Base-by-base conservation (phyloP, 2,113 vertebrate genomes). In the Sander vitreus region DNA sequence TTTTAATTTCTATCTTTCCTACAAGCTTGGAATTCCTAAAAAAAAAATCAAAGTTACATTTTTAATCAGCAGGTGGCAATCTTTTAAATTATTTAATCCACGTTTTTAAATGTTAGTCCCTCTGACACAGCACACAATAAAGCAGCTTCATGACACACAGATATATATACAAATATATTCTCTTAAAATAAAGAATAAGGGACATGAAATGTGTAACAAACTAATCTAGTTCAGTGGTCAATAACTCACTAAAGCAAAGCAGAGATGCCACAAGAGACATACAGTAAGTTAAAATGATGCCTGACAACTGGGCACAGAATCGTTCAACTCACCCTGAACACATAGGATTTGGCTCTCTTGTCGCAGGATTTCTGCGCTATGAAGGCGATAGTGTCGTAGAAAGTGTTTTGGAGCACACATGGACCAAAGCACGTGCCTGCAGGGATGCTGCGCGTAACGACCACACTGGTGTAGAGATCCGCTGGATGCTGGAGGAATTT, bases 321-420 rank as follows among this genome's bases (percentile, higher is more conserved):
- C 23, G 51, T 6, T 19, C 11, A 50, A 90, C 95, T 93, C 92
- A 97, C 97, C 95, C 95, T 95, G 86, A 97, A 97, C 15, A 97
- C 90, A 33, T 96, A 97, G 19, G 95, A 93, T 76, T 96, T 96
- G 4, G 92, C 92, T 81, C 93, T 91, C 82, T 89, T 95, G 43
- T 97, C 96, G 0, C 92, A 93, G 84, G 96, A 96, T 84, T 97
- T 97, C 74, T 96, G 94, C 53, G 96, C 96, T 82, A 97, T 97
- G 89, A 97, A 97, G 81, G 96, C 96, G 58, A 97, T 95, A 2
- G 96, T 96, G 92, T 97, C 96, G 79, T 97, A 95, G 81, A 96
- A 94, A 5, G 95, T 96, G 85, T 95, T 96, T 68, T 97, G 96
- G 57, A 97, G 95, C 78, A 95, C 66, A 65, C 96, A 97, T 0